These are phyloP conservation scores for Plebejus argus DNA, from an alignment of 2,888 invertebrate species.

Conservation along the genomic window DNA sequence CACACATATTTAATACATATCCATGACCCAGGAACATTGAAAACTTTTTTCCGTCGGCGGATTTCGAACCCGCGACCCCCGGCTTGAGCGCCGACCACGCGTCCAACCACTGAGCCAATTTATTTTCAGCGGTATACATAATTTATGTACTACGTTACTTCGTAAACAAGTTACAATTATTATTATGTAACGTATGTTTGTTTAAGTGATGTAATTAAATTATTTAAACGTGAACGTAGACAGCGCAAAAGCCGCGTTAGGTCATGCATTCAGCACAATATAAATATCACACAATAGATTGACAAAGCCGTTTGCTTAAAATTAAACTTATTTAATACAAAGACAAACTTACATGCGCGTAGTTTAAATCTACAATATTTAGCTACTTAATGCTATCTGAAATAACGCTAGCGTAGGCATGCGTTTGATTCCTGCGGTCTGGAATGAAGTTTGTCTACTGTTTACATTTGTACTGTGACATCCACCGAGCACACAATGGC, in stretches of 20 bases:
- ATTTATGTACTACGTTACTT: neutral
- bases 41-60: too few species aligned
- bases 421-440: too few species aligned
- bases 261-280: constrained; percentile 21
- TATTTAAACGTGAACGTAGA: constrained; percentile 16
- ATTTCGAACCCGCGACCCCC: too few species aligned
- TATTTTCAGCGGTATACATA: too few species aligned
- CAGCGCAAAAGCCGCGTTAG: constrained; percentile 7
- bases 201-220: constrained; percentile 12
- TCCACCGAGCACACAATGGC: constrained; percentile 40
- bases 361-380: neutral
- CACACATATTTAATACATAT: too few species aligned
- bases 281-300: neutral
- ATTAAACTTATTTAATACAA: neutral
- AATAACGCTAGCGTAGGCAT: neutral
- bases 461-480: neutral
- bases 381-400: neutral
- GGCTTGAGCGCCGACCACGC: too few species aligned
- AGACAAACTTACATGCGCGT: neutral
- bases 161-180: neutral
- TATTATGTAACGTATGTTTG: neutral
- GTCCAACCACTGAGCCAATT: too few species aligned
- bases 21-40: too few species aligned
- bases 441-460: neutral
- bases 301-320: neutral